These are phyloP conservation scores for Allolobophora icterica DNA, from an alignment of 2,888 invertebrate genomes.

Conservation along the genomic window DNA sequence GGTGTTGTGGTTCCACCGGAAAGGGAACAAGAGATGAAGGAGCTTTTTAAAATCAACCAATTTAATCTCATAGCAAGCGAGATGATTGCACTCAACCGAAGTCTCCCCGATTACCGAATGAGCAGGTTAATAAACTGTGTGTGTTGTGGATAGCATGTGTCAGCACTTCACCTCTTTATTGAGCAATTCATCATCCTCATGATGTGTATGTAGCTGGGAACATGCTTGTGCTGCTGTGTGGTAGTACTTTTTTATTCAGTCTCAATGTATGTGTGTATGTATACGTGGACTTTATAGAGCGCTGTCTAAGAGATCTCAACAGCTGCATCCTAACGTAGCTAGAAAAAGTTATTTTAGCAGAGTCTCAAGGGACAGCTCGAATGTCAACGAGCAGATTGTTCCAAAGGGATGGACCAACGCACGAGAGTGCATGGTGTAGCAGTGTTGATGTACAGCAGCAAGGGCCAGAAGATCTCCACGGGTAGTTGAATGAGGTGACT, in stretches of 20 bases:
- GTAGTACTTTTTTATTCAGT: not conserved
- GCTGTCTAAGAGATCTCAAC: no score
- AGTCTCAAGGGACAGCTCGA: no score
- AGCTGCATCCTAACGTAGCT: no score
- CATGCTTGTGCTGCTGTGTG: not conserved
- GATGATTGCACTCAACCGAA: constrained; percentile 93
- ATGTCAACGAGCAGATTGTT: no score
- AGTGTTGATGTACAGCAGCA: no score
- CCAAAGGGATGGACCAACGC: no score
- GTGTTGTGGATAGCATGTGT: not conserved
- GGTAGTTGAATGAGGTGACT: no score
- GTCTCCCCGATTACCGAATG: constrained; percentile 88
- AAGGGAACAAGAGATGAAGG: constrained; percentile 86
- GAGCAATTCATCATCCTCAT: not conserved
- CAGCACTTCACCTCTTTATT: not conserved
- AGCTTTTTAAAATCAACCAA: constrained; percentile 96
- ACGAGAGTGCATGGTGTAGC: no score
- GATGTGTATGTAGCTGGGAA: not conserved
- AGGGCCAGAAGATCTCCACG: no score
- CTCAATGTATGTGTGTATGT: no score
- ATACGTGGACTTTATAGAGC: no score
- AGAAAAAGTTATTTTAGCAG: no score
- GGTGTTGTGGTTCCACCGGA: constrained; percentile 88
- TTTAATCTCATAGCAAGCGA: constrained; percentile 97
- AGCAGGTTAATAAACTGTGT: constrained; percentile 75